Conservation (phyloP, 2,113 vertebrate genomes). For the Gasterosteus aculeatus region DNA sequence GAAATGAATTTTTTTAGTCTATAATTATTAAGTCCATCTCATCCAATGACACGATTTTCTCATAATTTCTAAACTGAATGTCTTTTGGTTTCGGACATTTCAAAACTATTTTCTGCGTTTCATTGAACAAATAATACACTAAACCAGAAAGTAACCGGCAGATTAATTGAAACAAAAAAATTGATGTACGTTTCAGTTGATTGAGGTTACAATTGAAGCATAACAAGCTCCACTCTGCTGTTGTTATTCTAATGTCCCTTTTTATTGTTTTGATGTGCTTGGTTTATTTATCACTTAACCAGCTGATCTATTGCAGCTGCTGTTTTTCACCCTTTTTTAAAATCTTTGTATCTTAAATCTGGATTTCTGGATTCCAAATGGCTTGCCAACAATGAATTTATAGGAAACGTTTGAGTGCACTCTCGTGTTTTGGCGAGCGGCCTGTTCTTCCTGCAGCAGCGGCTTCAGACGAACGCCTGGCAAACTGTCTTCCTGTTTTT, state of each 20-base stretch:
- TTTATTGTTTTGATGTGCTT: constrained; percentile 1
- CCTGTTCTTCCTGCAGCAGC: constrained; percentile 2
- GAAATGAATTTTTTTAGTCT: not conserved
- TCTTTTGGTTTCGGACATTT: not conserved
- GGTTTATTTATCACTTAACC: not conserved
- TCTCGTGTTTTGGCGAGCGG: not conserved
- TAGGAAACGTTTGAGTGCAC: not conserved
- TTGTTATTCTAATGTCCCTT: not conserved
- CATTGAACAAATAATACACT: not conserved
- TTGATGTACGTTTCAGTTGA: not conserved
- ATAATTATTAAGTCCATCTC: not conserved
- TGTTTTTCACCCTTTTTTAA: constrained; percentile 9
- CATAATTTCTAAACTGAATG: not conserved
- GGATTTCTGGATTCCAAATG: not conserved
- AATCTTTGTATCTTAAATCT: constrained; percentile 4
- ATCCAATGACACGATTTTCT: not conserved
- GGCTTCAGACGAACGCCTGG: not conserved
- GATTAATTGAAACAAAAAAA: not conserved
- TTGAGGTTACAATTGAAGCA: not conserved
- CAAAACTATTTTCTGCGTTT: not conserved
- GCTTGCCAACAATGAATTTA: constrained; percentile 6
- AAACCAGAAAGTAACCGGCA: not conserved
- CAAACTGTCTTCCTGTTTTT: not conserved
- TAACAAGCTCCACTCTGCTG: not conserved
- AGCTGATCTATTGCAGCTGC: constrained; percentile 30